Evolutionary conservation across 1,140 invertebrate genomes (phyloP).

Genomic region (Megalopta genalis): DNA sequence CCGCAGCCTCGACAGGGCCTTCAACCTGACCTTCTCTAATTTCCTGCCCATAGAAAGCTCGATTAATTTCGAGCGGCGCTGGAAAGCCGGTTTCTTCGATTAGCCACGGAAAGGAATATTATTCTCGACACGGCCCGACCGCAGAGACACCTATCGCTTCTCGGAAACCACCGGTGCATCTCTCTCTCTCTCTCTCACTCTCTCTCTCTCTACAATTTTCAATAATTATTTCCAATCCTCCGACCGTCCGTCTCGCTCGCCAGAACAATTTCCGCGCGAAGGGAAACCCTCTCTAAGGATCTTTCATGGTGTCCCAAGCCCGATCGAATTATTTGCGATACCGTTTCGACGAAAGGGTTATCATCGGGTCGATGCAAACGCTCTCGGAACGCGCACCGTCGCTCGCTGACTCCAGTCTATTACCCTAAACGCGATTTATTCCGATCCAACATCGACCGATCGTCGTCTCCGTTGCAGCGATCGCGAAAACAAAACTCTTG

Average conservation of each 20-base stretch:
- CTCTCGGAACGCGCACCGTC: too few species aligned
- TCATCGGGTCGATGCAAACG: too few species aligned
- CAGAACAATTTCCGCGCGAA: conserved; percentile 12
- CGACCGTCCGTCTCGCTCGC: neutral
- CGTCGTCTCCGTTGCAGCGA: too few species aligned
- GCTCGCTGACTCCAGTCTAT: too few species aligned
- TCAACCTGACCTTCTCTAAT: conserved; percentile 29
- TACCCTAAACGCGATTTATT: too few species aligned
- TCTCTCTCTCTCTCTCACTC: too few species aligned
- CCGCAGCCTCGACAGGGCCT: neutral
- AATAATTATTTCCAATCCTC: conserved; percentile 37
- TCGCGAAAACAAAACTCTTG: too few species aligned
- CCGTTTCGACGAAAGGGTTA: too few species aligned
- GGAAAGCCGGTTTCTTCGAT: conserved; percentile 34
- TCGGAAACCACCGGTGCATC: conserved; percentile 14
- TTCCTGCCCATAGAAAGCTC: conserved; percentile 11
- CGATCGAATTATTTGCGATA: too few species aligned
- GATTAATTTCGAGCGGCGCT: conserved; percentile 36
- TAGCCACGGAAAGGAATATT: conserved; percentile 15
- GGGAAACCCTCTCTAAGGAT: too few species aligned
- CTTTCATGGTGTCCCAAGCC: too few species aligned
- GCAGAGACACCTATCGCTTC: conserved; percentile 34
- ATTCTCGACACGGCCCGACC: conserved; percentile 15
- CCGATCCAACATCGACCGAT: too few species aligned
- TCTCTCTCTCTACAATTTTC: conserved; percentile 43